Evolutionary conservation across 2,113 vertebrate genomes (phyloP), one percentile per base, ranked within the genome.

Genomic region (Petromus typicus): DNA sequence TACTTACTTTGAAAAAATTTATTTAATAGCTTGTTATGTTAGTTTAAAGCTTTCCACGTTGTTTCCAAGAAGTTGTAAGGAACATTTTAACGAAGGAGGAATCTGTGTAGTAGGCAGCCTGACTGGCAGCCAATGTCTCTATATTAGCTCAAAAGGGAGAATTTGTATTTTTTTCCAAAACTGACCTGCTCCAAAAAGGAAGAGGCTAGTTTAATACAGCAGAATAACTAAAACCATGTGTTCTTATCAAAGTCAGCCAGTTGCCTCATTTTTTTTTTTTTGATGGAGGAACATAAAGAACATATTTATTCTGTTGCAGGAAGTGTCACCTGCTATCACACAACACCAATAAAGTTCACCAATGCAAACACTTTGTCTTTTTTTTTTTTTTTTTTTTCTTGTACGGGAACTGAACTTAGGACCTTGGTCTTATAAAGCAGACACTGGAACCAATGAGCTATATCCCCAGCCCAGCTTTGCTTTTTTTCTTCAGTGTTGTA

Each of bases 141-240:
- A 40, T 14, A 79, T 30, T 17, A 81, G 48, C n/a, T 85, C 57
- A 37, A 40, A 63, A 66, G 22, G 45, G 82, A 95, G 56, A 86
- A 83, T 82, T 87, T 14, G 34, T 66, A 82, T 7, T 92, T 73
- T 91, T 95, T 96, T 91, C 61, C 27, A 92, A n/a, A 90, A 51
- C 8, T 30, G 81, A 59, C 8, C 51, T 84, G 16, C 45, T 87
- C 64, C 20, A 30, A 90, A 95, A 80, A 81, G 54, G 57, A 94
- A 90, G 79, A 61, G 14, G 30, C 56, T 91, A 20, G 40, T 54
- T 79, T 81, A 90, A 88, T 40, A 18, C 23, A 71, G 37, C 34
- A 82, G 63, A 83, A 30, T 63, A 30, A 37, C 25, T 30, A 59
- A 75, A 90, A 57, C 57, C 59, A 54, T 10, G 27, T 32, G 69